Evolutionary conservation across 1,140 invertebrate species (phyloP), one percentile per base, ranked within the genome.

Genomic region (Macrobrachium rosenbergii): DNA sequence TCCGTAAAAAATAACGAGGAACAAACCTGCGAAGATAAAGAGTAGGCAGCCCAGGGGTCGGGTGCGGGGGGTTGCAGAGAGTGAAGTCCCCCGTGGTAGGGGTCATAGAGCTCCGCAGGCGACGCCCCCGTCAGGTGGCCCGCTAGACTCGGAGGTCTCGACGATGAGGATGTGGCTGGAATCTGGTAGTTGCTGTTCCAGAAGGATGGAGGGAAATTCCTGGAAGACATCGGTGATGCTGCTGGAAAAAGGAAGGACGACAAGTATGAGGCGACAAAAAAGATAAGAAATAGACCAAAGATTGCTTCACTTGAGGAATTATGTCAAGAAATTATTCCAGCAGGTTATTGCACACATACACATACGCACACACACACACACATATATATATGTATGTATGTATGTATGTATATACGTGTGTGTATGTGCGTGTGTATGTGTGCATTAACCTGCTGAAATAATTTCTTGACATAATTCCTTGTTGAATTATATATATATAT

Each of bases 141-240:
- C 1, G 82, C 82, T 75, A 84, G 73, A 37, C 82, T 84, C 2
- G 82, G 82, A 8, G 82, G 82, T 37, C 82, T 59, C 14, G 82
- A 84, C 60, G 82, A 84, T 8, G 52, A 52, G 52, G 72, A 82
- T 23, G 84, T 78, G 8, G 84, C 72, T 52, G 59, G 88, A 69
- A 82, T 89, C 89, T 91, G 91, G 90, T 92, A 92, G 23, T 91
- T 87, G 75, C 91, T 92, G 90, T 92, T 92, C 92, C 92, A 92
- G 88, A 92, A 92, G 19, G 92, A 92, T 6, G 92, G 91, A 16
- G 92, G 92, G 58, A 92, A 91, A 88, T 92, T 92, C 23, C 92
- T 83, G 23, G 92, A 91, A 23, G 92, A 92, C 92, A 92, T 92
- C 19, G 92, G 90, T 2, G 91, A 90, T 14, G 90, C 90, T 59